Percentiles rank a stretch among this genome's conserved stretches.
phyloP scores from a whole-genome alignment of 2,888 invertebrate species.

The Epinotia bilunana region DNA sequence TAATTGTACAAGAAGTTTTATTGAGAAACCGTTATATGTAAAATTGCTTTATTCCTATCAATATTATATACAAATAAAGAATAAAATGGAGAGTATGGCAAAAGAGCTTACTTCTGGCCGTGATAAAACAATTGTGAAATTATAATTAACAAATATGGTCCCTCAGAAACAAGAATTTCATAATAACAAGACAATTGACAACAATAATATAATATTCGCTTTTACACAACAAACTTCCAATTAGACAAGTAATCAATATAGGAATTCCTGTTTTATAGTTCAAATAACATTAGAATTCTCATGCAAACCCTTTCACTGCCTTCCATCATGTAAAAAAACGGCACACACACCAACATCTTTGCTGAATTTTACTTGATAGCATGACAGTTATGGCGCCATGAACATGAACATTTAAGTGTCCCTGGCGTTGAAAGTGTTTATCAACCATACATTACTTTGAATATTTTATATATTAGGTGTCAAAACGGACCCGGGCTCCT shows the following conservation, averaged over 20 bases:
- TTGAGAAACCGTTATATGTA: slow-evolving; percentile 40
- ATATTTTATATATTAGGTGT: no score
- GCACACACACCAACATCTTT: not conserved
- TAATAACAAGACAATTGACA: slow-evolving; percentile 35
- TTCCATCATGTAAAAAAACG: not conserved
- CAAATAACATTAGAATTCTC: not conserved
- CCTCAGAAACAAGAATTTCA: slow-evolving; percentile 57
- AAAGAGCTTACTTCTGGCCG: slow-evolving; percentile 60
- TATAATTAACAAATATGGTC: slow-evolving; percentile 60
- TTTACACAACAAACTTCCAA: slow-evolving; percentile 28
- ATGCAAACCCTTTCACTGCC: not conserved
- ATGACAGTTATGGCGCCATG: not conserved
- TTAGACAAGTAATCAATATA: slow-evolving; percentile 7
- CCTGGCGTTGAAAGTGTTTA: not conserved
- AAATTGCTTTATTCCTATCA: slow-evolving; percentile 62
- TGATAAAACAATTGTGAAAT: slow-evolving; percentile 50
- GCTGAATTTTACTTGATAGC: not conserved
- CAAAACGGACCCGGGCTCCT: no score
- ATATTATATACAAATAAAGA: slow-evolving; percentile 51
- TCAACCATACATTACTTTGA: not conserved
- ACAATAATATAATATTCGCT: slow-evolving; percentile 39
- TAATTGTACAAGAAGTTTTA: slow-evolving; percentile 42
- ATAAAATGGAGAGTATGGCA: slow-evolving; percentile 61
- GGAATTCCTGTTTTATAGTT: slow-evolving; percentile 7
- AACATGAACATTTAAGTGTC: not conserved